These are phyloP conservation scores for Auanema freiburgensis DNA, from an alignment of 2,888 invertebrate species.

Conservation along the genomic window DNA sequence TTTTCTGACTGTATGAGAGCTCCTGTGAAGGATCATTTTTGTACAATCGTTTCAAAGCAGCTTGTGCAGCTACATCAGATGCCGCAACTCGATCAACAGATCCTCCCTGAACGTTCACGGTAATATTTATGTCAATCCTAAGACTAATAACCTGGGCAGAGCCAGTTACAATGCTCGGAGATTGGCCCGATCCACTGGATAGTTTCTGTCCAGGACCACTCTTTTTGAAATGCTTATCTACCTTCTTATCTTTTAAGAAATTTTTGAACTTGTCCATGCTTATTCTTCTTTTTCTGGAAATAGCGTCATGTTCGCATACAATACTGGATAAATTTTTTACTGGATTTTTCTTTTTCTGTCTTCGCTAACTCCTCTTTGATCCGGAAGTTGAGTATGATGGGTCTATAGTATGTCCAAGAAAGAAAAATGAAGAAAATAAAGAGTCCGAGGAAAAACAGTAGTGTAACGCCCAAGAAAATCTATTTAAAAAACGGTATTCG, in stretches of 20 bases:
- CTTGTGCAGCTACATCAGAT: slow-evolving; percentile 40
- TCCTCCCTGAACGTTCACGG: slow-evolving; percentile 11
- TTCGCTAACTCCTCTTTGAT: slow-evolving; percentile 29
- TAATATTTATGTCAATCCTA: not conserved
- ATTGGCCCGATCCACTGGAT: slow-evolving; percentile 20
- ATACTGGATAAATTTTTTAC: not conserved
- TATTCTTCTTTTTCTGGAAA: slow-evolving; percentile 33
- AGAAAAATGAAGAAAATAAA: slow-evolving; percentile 23
- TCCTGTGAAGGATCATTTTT: slow-evolving; percentile 26
- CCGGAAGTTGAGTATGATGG: slow-evolving; percentile 34
- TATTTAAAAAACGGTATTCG: slow-evolving; percentile 18
- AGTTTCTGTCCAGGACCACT: slow-evolving; percentile 45
- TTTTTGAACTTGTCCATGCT: slow-evolving; percentile 51
- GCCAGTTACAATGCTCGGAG: slow-evolving; percentile 24
- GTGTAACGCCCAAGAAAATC: slow-evolving; percentile 33
- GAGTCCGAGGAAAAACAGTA: slow-evolving; percentile 25
- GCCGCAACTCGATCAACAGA: slow-evolving; percentile 29
- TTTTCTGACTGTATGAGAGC: slow-evolving; percentile 29
- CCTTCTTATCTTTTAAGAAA: slow-evolving; percentile 49
- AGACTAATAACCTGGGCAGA: slow-evolving; percentile 27
- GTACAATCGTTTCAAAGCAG: slow-evolving; percentile 34
- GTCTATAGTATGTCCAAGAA: slow-evolving; percentile 39
- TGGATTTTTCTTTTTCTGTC: slow-evolving; percentile 8
- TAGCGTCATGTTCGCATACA: not conserved
- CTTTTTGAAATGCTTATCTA: slow-evolving; percentile 50